Evolutionary conservation across 2,888 invertebrate species (phyloP), one percentile per base, ranked within the genome.

Genomic region (Yponomeuta plumbellus): DNA sequence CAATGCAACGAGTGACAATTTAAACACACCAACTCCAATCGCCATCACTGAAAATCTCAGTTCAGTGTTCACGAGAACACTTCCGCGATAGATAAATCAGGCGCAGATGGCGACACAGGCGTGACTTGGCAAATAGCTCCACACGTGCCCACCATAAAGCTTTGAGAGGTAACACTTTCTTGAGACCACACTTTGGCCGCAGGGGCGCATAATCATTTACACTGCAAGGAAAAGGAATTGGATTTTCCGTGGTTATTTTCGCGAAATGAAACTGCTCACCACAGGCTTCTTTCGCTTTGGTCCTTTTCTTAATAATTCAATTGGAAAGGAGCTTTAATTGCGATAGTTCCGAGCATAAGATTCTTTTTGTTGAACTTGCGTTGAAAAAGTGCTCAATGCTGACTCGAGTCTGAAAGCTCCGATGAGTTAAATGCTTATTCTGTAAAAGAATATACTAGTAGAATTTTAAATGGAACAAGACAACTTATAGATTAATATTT

Each of bases 11-110:
- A 13, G 17, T 17, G 44, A 44, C 17, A 44, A 44, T 44, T 11
- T 44, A 44, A 13, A 13, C 44, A 17, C 70, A 71, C 67, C 67
- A 71, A 79, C 79, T 75, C 75, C 79, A 77, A 80, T 79, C 72
- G 73, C 68, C 67, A 71, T 75, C 74, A 76, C 76, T 78, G 76
- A 77, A 80, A 80, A 76, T 75, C 72, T 75, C 44, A 13, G 74
- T 70, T 67, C 64, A 66, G 66, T 65, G 66, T 66, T 67, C 63
- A 67, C 44, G 66, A 66, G 64, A 67, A 71, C 68, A 17, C 68
- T 71, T 73, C 69, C 74, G 70, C 70, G 75, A 73, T 77, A 76
- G 75, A 82, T 83, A 84, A 82, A 85, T 84, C 80, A 80, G 73
- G 74, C 76, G 80, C 80, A 83, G 81, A 76, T 80, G 80, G 73